phyloP scores from a whole-genome alignment of 2,888 invertebrate species.

The Fragum whitleyi region DNA sequence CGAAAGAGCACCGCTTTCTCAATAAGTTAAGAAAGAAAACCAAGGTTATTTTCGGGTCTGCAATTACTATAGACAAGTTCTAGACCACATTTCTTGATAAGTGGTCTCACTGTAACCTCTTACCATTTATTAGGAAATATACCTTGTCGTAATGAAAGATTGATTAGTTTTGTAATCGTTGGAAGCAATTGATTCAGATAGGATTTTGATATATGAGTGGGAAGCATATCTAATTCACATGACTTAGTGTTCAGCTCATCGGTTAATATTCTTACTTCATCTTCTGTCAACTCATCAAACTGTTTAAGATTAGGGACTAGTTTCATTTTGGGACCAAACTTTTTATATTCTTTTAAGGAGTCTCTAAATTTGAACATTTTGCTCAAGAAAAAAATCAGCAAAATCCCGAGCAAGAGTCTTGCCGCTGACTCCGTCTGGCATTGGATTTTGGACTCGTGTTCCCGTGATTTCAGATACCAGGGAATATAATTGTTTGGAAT shows the following conservation, averaged over 20 bases:
- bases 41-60: constrained; percentile 39
- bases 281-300: constrained; percentile 20
- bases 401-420: constrained; percentile 35
- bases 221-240: constrained; percentile 41
- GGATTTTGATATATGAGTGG: constrained; percentile 24
- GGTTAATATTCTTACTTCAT: constrained; percentile 42
- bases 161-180: constrained; percentile 23
- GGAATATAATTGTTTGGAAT: constrained; percentile 28
- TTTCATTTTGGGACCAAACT: constrained; percentile 15
- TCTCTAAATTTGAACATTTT: constrained; percentile 43
- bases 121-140: constrained; percentile 48
- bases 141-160: constrained; percentile 28
- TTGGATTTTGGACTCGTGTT: constrained; percentile 45
- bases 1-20: constrained; percentile 47
- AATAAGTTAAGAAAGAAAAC: constrained; percentile 33
- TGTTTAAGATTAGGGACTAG: constrained; percentile 15
- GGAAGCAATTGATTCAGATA: constrained; percentile 24
- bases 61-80: constrained; percentile 46
- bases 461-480: constrained; percentile 40
- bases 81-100: constrained; percentile 53
- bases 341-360: constrained; percentile 30
- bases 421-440: constrained; percentile 24
- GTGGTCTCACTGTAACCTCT: constrained; percentile 39
- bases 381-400: constrained; percentile 48
- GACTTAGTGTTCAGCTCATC: constrained; percentile 30